Evolutionary conservation across 2,797 vertebrate species (phyloP).

Genomic region (Myotis myotis): DNA sequence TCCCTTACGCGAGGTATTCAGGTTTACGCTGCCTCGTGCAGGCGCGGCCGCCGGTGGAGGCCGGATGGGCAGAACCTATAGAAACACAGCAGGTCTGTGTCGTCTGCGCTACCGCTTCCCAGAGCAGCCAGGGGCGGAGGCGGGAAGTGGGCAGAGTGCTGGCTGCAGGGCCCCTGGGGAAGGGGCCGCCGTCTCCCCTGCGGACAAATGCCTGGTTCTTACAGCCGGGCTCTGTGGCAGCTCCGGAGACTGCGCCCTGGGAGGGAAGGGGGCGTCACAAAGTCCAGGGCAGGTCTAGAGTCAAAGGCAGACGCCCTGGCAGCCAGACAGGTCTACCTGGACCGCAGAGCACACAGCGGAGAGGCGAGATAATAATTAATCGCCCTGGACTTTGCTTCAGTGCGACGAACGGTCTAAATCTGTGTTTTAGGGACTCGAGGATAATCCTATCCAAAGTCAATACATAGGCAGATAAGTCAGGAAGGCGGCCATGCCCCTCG

Average conservation of each 20-base stretch:
- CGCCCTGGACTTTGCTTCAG: not conserved
- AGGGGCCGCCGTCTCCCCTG: not conserved
- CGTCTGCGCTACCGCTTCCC: not conserved
- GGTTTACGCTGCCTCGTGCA: rapidly evolving
- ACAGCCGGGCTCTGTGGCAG: rapidly evolving
- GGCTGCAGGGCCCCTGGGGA: not conserved
- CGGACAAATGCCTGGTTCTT: not conserved
- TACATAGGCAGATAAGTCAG: not conserved
- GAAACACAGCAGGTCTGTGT: not conserved
- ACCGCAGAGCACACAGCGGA: not conserved
- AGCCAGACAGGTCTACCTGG: not conserved
- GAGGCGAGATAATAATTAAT: not conserved
- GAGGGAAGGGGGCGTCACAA: not conserved
- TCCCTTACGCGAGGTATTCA: too few species aligned
- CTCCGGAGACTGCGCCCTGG: rapidly evolving
- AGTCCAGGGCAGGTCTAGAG: not conserved
- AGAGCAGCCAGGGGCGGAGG: not conserved
- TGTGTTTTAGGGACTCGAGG: not conserved
- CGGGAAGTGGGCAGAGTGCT: not conserved
- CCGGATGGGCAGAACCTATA: not conserved
- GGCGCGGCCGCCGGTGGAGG: rapidly evolving
- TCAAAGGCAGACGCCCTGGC: not conserved
- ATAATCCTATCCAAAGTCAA: not conserved
- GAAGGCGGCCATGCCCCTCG: not conserved
- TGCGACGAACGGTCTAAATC: not conserved